These are phyloP conservation scores for Larimichthys crocea DNA, from an alignment of 2,113 vertebrate genomes.

Conservation along the genomic window DNA sequence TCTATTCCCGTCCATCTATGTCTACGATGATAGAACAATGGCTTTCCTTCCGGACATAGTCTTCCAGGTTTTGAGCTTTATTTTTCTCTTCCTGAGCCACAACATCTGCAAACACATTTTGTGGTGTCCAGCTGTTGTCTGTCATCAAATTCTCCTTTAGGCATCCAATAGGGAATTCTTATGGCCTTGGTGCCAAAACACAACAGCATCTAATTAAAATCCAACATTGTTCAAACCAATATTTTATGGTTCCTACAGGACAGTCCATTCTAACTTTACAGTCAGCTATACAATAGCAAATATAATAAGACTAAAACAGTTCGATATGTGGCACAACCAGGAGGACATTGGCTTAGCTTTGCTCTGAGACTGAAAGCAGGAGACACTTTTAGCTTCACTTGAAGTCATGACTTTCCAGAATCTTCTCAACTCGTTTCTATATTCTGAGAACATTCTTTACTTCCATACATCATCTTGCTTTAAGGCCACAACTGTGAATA, in stretches of 20 bases:
- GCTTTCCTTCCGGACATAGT: conserved; percentile 75
- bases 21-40: conserved; percentile 70
- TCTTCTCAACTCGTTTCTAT: no score
- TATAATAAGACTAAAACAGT: background rate
- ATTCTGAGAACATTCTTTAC: background rate
- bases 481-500: no score
- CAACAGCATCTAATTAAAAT: conserved; percentile 31
- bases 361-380: background rate
- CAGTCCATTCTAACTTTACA: background rate
- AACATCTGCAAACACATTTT: conserved; percentile 66
- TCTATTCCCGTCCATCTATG: conserved; percentile 59
- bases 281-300: background rate
- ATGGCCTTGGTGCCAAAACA: background rate
- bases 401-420: no score
- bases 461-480: background rate
- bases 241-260: conserved; percentile 20
- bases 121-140: conserved; percentile 64
- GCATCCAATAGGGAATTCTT: background rate
- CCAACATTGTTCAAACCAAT: background rate
- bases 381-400: no score
- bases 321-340: no score
- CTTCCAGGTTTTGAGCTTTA: conserved; percentile 26
- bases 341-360: background rate
- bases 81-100: conserved; percentile 61
- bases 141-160: conserved; percentile 22